A percentile compares a stretch with the other conserved stretches of the same genome.
Evolutionary conservation across 2,888 invertebrate species (phyloP).

Genomic region (Nineta flava): DNA sequence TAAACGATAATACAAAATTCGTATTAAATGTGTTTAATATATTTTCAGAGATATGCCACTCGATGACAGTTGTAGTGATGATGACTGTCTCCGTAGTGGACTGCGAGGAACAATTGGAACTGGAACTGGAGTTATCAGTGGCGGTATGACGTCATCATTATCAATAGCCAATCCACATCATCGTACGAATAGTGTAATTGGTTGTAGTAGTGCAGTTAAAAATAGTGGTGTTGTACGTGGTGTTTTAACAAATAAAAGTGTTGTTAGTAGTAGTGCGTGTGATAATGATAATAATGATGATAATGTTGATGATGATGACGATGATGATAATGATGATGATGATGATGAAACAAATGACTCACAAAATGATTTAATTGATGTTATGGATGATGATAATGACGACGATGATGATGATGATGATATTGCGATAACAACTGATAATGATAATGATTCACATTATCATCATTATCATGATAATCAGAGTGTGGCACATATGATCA

Average conservation of each 20-base stretch:
- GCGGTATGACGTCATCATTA: too few relatives aligned
- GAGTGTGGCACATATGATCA: neutral
- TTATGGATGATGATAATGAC: neutral
- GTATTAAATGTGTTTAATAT: too few relatives aligned
- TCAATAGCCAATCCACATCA: too few relatives aligned
- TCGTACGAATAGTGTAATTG: too few relatives aligned
- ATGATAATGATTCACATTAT: neutral
- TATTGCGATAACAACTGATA: neutral
- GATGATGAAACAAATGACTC: neutral
- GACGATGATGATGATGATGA: neutral
- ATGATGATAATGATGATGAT: neutral
- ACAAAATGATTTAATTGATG: neutral
- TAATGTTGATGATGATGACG: neutral
- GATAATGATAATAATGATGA: neutral
- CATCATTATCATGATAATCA: neutral
- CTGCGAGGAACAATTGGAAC: too few relatives aligned
- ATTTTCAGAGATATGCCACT: neutral
- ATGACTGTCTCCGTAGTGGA: neutral
- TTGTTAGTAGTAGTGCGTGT: neutral
- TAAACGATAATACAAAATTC: too few relatives aligned
- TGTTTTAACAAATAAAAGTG: neutral
- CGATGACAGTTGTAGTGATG: neutral
- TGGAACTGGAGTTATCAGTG: too few relatives aligned
- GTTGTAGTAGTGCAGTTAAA: neutral
- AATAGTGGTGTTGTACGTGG: neutral